Base-by-base conservation (phyloP, 2,888 invertebrate species). In the Amphipoea oculea region DNA sequence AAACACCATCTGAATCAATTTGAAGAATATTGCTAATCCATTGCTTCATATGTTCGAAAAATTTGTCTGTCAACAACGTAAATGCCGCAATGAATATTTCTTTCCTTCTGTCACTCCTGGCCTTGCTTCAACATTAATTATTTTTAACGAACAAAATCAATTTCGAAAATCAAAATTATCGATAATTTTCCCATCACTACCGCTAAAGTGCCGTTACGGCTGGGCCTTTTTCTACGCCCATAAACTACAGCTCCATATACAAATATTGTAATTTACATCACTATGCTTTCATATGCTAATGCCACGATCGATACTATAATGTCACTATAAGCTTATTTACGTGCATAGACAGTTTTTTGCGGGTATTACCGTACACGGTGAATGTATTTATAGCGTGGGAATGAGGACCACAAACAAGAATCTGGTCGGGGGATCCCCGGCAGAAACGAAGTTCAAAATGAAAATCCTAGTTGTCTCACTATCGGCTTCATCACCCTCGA, bases 141-240 rank as follows among this genome's bases (percentile, higher is more conserved):
- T 23, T 57, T 57, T 57, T 57, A 23, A 23, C 57, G 23, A 57
- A 23, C 4, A 23, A 57, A 57, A 57, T 23, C 11, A n/a, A 57
- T 62, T 70, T 40, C n/a, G 79, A 78, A 3, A 75, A 7, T 54
- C 17, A 17, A 78, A 70, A 68, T 9, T 63, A 79, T 82, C 78
- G 82, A 85, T 68, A 76, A 5, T 81, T 63, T 65, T 14, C 82
- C 65, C 92, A 85, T 85, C 92, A 76, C 92, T 93, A 90, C 51
- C 84, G 80, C 81, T 88, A 90, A 92, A 91, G 92, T 91, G 91
- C 90, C 90, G 83, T 78, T 75, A 86, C 57, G 62, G 29, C 85
- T 86, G 89, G 89, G 73, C 88, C 91, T 85, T 81, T 83, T 85
- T 75, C 73, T 70, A 7, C n/a, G 23, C 2, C 76, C 71, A 87